Percentiles rank a stretch among this genome's conserved stretches.
Evolutionary conservation across 2,888 invertebrate species (phyloP).

Genomic region (Acanthacorydalis orientalis): DNA sequence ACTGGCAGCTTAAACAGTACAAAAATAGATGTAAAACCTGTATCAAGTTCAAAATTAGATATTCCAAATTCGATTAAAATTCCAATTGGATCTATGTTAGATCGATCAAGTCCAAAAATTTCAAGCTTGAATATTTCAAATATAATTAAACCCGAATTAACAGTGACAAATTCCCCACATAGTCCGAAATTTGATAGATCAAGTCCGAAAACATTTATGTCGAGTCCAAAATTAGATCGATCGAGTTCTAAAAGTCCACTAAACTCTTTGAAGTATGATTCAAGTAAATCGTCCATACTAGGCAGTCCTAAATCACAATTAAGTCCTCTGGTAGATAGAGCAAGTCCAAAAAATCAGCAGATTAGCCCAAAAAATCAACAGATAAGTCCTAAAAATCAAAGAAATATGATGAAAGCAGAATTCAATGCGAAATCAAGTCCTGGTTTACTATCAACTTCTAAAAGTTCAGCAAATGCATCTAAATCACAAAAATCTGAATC

Average conservation of each 20-base stretch:
- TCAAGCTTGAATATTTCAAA: conserved; percentile 16
- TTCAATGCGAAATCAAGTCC: neutral
- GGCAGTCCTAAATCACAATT: no score
- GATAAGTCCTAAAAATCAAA: neutral
- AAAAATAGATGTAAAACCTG: neutral
- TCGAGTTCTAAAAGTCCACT: neutral
- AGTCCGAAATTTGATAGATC: conserved; percentile 1
- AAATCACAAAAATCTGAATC: conserved; percentile 3
- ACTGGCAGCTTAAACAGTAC: neutral
- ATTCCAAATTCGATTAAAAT: neutral
- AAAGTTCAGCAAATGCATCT: conserved; percentile 4
- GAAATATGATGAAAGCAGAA: neutral
- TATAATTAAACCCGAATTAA: neutral
- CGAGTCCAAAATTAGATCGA: conserved; percentile 1
- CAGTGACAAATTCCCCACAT: neutral
- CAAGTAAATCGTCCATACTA: no score
- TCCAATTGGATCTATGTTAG: conserved; percentile 16
- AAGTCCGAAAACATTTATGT: neutral
- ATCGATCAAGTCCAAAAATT: conserved; percentile 22
- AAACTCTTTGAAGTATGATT: neutral
- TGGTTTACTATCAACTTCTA: neutral
- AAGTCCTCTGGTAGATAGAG: no score
- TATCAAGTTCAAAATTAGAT: neutral
- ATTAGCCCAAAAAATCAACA: neutral
- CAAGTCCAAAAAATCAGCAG: no score